Conservation (phyloP, 2,888 invertebrate genomes). For the Tuberolachnus salignus region DNA sequence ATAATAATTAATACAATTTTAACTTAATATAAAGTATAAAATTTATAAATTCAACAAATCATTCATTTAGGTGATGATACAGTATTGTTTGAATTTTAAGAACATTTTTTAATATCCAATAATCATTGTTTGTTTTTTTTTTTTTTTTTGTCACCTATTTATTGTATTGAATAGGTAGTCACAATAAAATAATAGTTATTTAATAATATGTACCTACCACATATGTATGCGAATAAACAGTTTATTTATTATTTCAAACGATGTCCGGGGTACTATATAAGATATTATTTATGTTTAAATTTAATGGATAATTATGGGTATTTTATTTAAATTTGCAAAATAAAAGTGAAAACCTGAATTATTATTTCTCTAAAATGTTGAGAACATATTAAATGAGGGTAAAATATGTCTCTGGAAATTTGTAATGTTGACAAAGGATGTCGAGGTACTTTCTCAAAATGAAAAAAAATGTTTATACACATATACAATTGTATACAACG, state of each 20-base stretch:
- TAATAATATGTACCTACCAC: too few relatives aligned
- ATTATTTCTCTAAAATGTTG: background rate
- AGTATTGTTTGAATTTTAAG: too few relatives aligned
- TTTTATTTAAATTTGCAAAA: constrained; percentile 1
- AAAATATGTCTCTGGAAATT: constrained; percentile 13
- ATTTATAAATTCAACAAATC: too few relatives aligned
- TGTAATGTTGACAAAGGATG: background rate
- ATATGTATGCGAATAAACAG: too few relatives aligned
- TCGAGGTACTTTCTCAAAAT: constrained; percentile 18
- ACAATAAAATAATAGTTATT: background rate
- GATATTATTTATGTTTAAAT: constrained; percentile 6
- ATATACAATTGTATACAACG: background rate
- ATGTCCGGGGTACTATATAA: too few relatives aligned
- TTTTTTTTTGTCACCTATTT: too few relatives aligned
- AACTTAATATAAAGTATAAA: too few relatives aligned
- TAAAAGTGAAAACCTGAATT: background rate
- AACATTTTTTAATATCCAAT: too few relatives aligned
- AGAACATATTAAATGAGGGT: background rate
- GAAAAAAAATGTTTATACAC: background rate
- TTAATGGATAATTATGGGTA: background rate
- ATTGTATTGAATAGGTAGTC: background rate
- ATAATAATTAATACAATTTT: too few relatives aligned
- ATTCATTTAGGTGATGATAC: too few relatives aligned
- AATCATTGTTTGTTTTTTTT: too few relatives aligned
- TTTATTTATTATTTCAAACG: too few relatives aligned